Evolutionary conservation across 2,888 invertebrate genomes (phyloP).

Genomic region (Ethmia dodecea): DNA sequence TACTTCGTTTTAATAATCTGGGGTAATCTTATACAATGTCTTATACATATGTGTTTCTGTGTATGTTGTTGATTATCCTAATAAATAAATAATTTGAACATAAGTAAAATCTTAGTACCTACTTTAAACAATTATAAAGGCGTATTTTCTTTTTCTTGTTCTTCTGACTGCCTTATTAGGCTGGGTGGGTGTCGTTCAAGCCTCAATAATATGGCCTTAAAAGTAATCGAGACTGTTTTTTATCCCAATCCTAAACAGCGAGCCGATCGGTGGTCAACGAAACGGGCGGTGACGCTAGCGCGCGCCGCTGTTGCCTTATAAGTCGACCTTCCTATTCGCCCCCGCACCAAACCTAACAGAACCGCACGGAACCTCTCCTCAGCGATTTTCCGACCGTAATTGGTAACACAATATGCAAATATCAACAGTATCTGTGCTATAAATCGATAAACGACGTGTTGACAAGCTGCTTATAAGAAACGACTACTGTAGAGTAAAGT

Average conservation of each 20-base stretch:
- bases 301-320: constrained; percentile 55
- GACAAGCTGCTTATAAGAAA: too few species aligned
- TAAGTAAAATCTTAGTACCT: too few species aligned
- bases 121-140: constrained; percentile 7
- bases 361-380: constrained; percentile 37
- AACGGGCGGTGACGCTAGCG: constrained; percentile 63
- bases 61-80: too few species aligned
- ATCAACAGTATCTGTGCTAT: too few species aligned
- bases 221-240: constrained; percentile 52
- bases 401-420: constrained; percentile 51
- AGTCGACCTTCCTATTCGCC: constrained; percentile 70
- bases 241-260: constrained; percentile 49
- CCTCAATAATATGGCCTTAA: constrained; percentile 61
- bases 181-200: constrained; percentile 40
- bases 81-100: too few species aligned
- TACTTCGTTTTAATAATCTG: too few species aligned
- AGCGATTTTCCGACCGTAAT: constrained; percentile 49
- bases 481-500: too few species aligned
- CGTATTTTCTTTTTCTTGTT: constrained; percentile 18
- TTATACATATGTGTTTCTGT: too few species aligned
- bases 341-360: constrained; percentile 42
- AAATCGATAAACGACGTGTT: too few species aligned
- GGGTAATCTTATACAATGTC: too few species aligned
- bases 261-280: constrained; percentile 37
- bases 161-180: constrained; percentile 24